Evolutionary conservation across 2,888 invertebrate species (phyloP), one percentile per base, ranked within the genome.

Genomic region (Kuschelorhynchus macadamiae): DNA sequence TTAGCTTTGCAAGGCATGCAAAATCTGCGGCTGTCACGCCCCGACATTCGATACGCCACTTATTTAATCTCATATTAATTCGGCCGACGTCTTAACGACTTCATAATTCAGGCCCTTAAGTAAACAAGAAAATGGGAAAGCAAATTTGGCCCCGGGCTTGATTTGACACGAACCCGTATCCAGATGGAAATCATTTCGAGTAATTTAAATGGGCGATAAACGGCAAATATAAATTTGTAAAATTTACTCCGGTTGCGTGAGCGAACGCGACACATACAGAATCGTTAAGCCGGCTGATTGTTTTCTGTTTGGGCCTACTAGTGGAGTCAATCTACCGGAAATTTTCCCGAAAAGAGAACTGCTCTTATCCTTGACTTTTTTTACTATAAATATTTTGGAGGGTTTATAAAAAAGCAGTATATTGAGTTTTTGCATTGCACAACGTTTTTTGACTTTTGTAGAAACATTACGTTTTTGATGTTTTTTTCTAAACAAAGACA

Each of bases 191-290:
- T 63, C 46, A 59, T 70, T 70, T 62, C 67, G 44, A 59, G 63
- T 70, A 62, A 70, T 70, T 70, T 61, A 64, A 70, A 66, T 56
- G 55, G 62, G 66, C 66, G 63, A 70, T 70, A 66, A 66, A 57
- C 62, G 63, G 59, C 52, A 52, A 52, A 57, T 67, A 77, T 77
- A 78, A 77, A 77, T 78, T 77, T 75, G 71, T 76, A 76, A 77
- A 78, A 77, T 78, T 76, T 77, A 78, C 72, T 75, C 72, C 71
- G 70, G 72, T 75, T 76, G 76, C 75, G 76, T 74, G 76, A 73
- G 73, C 64, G 55, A 62, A 64, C 50, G 67, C 62, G 70, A 69
- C 72, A 71, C 69, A 67, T 70, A 69, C 65, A 57, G 73, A 74
- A 75, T 75, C 75, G 74, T 75, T 73, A 74, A 76, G 69, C 61